phyloP scores from a whole-genome alignment of 1,140 invertebrate genomes.

The Maconellicoccus hirsutus region DNA sequence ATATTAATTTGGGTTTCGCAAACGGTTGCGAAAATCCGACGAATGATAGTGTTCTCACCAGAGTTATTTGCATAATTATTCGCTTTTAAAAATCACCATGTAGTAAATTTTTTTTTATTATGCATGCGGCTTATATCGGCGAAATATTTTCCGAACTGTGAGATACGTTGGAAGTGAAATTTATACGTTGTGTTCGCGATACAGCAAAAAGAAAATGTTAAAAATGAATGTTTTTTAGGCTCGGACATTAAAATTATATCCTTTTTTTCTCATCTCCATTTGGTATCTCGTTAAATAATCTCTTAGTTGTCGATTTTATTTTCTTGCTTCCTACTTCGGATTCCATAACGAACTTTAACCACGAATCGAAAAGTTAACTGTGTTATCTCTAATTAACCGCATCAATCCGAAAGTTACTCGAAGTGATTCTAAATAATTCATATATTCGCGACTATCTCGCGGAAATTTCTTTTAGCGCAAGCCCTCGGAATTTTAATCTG shows the following conservation, averaged over 20 bases:
- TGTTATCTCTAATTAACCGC: too few relatives aligned
- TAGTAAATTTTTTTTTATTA: background rate
- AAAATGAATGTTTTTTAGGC: background rate
- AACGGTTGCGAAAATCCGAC: background rate
- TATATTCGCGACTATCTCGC: too few relatives aligned
- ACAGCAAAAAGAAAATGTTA: too few relatives aligned
- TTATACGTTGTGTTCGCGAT: background rate
- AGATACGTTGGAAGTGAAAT: background rate
- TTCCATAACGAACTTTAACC: too few relatives aligned
- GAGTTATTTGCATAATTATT: background rate
- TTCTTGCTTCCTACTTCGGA: too few relatives aligned
- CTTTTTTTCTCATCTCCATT: background rate
- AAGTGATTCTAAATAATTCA: too few relatives aligned
- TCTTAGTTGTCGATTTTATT: too few relatives aligned
- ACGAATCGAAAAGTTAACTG: too few relatives aligned
- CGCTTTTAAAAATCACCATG: background rate
- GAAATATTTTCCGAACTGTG: background rate
- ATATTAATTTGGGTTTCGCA: background rate
- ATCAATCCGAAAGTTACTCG: too few relatives aligned
- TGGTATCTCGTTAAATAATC: too few relatives aligned
- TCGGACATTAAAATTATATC: background rate
- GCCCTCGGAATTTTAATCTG: too few relatives aligned
- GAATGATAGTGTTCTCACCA: background rate
- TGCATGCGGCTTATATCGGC: background rate
- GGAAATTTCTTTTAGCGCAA: too few relatives aligned